Base-by-base conservation (phyloP, 1,140 invertebrate genomes). In the Megalopta genalis region DNA sequence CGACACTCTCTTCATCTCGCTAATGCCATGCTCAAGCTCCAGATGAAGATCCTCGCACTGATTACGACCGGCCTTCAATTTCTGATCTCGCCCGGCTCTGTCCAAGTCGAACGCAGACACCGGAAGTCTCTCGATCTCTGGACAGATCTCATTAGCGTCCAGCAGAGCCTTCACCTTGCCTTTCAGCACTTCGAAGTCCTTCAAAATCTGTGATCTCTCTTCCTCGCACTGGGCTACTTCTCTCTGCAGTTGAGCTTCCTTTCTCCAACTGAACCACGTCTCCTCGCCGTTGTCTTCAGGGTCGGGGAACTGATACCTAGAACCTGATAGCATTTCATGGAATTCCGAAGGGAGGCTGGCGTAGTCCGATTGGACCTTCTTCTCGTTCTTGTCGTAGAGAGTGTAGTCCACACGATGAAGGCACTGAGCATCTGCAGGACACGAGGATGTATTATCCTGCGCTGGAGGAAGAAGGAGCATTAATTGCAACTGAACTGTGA, bases 41-140 rank as follows among this genome's bases (percentile, higher is more conserved):
- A 78, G 75, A 5, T 86, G 85, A 9, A 88, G 84, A 16, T 92
- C 80, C 54, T 91, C 90, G 14, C 91, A 90, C 49, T 93, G 69
- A 9, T 94, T 91, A 12, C 83, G 88, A 0, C 91, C 92, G 46
- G 86, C 78, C 32, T 92, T 90, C 6, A 89, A 68, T 25, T 77
- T 90, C 2, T 86, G 83, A 18, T 91, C 88, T 1, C 88, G 84
- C 1, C 75, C 25, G 18, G 63, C 32, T 65, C 82, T 85, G 73
- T 93, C 84, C 2, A 93, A 72, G 74, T 90, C 90, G 67, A 93
- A 93, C 10, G 77, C 60, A 0, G 90, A 80, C 14, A 92, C 69
- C 4, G 90, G 88, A 21, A 93, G 77, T 57, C 66, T 82, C 73
- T 91, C 88, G 0, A 77, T 69, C 37, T 90, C 84, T 0, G 87